phyloP scores from a whole-genome alignment of 2,888 invertebrate species.

The Elmis aenea region DNA sequence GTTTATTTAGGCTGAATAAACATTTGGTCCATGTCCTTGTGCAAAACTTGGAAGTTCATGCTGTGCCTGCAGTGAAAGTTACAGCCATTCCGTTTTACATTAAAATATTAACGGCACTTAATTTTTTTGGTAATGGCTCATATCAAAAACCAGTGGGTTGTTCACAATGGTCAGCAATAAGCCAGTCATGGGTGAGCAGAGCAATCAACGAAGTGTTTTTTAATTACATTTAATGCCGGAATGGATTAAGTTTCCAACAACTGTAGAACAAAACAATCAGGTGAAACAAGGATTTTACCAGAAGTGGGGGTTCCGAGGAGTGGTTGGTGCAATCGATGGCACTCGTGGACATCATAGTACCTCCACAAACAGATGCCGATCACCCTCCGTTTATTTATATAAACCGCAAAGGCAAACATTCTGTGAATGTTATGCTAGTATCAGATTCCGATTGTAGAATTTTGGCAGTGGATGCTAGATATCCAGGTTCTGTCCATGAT shows the following conservation, averaged over 20 bases:
- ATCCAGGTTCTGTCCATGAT: slow-evolving; percentile 18
- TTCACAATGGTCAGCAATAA: slow-evolving; percentile 1
- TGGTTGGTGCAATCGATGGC: slow-evolving; percentile 9
- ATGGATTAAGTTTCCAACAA: slow-evolving; percentile 2
- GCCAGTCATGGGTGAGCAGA: not conserved
- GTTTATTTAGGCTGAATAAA: no score
- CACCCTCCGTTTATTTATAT: slow-evolving; percentile 13
- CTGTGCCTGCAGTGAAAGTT: no score
- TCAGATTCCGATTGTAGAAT: slow-evolving; percentile 6
- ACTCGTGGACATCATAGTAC: slow-evolving; percentile 12
- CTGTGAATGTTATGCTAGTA: slow-evolving; percentile 13
- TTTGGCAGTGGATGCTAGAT: slow-evolving; percentile 10
- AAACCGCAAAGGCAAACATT: slow-evolving; percentile 15
- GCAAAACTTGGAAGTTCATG: no score
- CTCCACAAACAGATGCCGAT: slow-evolving; percentile 7
- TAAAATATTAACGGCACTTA: no score
- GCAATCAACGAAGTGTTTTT: not conserved
- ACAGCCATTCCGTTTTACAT: no score
- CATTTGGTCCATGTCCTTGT: no score
- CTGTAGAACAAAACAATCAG: not conserved
- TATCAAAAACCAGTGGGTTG: not conserved
- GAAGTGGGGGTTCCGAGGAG: not conserved
- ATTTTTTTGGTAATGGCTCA: slow-evolving; percentile 1
- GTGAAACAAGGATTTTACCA: not conserved
- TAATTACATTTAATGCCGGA: not conserved